Evolutionary conservation across 2,888 invertebrate species (phyloP), one percentile per base, ranked within the genome.

Genomic region (Drosophila infuscata): DNA sequence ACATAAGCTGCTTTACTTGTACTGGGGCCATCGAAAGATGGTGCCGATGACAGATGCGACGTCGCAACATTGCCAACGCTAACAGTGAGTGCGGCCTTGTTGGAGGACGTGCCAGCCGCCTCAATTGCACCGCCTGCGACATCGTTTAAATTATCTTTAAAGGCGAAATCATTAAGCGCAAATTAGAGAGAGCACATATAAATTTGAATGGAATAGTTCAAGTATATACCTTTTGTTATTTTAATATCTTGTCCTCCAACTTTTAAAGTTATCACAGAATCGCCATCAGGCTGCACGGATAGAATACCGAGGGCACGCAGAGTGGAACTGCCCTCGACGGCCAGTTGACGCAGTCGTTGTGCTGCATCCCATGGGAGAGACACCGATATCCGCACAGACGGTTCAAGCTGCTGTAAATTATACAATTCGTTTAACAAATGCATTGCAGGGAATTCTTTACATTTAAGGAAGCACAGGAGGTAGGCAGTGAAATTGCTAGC

Each of bases 281-380:
- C 97, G 83, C 97, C 97, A 94, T 97, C 98, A 89, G 99, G 95
- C 94, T 99, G 99, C 91, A 99, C 98, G 86, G 98, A 98, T 76
- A 98, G 95, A 89, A 99, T 98, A 81, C 99, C 99, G 91, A 99
- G 95, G 91, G 98, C 97, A 75, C 97, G 96, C 91, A 99, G 95
- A 89, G 96, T 96, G 81, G 96, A 95, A 91, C 97, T 97, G 82
- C 98, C 98, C 93, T 97, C 97, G 91, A 97, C 96, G 81, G 99
- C 99, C 92, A 99, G 94, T 94, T 97, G 97, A 89, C 98, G 95
- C 92, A 99, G 95, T 86, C 98, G 96, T 91, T 96, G 95, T 92
- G 99, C 99, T 92, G 99, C 99, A 94, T 98, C 98, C 93, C 97
- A 96, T 91, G 99, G 98, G 95, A 99, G 98, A 93, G 98, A 98